Evolutionary conservation across 2,113 vertebrate species (phyloP), one percentile per base, ranked within the genome.

Genomic region (Nyctibius bracteatus): DNA sequence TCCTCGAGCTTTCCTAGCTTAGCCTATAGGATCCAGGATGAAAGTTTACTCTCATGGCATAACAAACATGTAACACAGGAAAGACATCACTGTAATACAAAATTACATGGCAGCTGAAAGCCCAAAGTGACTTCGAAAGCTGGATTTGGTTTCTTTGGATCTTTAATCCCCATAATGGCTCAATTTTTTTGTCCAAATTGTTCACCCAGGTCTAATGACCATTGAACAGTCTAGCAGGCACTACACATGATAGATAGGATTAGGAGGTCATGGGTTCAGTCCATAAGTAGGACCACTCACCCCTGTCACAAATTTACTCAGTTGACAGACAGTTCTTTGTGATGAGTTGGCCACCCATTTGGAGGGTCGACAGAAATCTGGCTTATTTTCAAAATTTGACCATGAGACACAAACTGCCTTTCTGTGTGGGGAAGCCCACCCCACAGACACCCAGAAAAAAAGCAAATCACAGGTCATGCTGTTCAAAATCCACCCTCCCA

Each of bases 241-340:
- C 74, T 96, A 93, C 85, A 96, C 92, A 97, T 92, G 92, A 94
- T n/a, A n/a, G 66, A 90, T 89, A 39, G 97, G 97, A 98, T 98
- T 97, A 97, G 91, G 70, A 92, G 97, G 97, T 98, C 97, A 97
- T 79, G 88, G 96, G 97, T 97, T 97, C 95, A 97, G 94, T 86
- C 94, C 3, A 18, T 95, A 92, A 96, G 91, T 13, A 96, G 88
- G 95, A 94, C 96, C 87, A 51, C 95, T 97, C 95, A 97, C 85
- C 96, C 95, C 74, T 95, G 86, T 90, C 94, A 96, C 96, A 98
- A 92, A 98, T 97, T 86, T 94, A 82, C 89, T 94, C 95, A 93
- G 54, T 94, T 95, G 97, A 88, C 74, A 94, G 96, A 96, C 90
- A 96, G 93, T 96, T 96, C 96, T 91, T 92, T 97, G 87, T 97